A percentile compares a stretch with the other conserved stretches of the same genome.
phyloP scores from a whole-genome alignment of 2,888 invertebrate species.

The Cyclophora punctaria region DNA sequence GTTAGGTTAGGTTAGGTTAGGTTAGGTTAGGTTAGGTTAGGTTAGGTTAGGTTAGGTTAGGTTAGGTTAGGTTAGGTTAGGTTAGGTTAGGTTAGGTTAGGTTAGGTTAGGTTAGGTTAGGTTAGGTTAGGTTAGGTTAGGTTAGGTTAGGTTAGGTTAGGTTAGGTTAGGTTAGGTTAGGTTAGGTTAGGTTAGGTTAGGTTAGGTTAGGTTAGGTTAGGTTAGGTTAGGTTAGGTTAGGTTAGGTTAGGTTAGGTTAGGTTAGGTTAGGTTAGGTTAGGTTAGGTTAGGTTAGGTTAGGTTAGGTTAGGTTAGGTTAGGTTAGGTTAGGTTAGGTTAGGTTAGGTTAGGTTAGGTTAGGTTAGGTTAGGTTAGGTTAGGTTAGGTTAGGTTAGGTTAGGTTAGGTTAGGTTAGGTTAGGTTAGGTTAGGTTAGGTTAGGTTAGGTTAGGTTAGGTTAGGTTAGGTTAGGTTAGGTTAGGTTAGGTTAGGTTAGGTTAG shows the following conservation, averaged over 20 bases:
- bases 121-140: constrained; percentile 2
- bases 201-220: constrained; percentile 2
- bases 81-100: constrained; percentile 2
- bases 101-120: constrained; percentile 2
- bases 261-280: no score
- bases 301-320: no score
- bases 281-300: no score
- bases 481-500: neutral
- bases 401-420: no score
- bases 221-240: neutral
- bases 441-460: no score
- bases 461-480: no score
- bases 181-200: constrained; percentile 2
- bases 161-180: constrained; percentile 2
- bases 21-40: constrained; percentile 2
- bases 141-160: constrained; percentile 2
- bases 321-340: no score
- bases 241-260: no score
- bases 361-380: no score
- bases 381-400: no score
- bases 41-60: constrained; percentile 2
- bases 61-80: constrained; percentile 2
- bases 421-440: no score
- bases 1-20: constrained; percentile 2
- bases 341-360: no score